Base-by-base conservation (phyloP, 2,888 invertebrate genomes). In the Euphydryas editha region DNA sequence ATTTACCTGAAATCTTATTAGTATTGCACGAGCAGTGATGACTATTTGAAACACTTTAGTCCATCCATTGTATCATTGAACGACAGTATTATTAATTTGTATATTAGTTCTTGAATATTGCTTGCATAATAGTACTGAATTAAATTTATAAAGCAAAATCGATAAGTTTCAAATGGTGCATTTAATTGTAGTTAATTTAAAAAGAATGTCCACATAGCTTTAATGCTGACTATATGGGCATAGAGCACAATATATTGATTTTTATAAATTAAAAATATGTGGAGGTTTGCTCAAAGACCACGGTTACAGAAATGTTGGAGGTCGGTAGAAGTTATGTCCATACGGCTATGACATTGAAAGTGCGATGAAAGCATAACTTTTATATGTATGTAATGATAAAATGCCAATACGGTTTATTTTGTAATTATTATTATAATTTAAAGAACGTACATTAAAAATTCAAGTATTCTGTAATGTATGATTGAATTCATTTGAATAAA, bases 401-500 rank as follows among this genome's bases (percentile, higher is more conserved):
- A 84, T 80, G 83, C 87, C 86, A 83, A 81, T 90, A 90, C 88
- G 89, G 85, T 83, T 91, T 88, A 90, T 90, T 91, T 92, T 92
- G 88, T 92, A 92, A 91, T 90, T 88, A 90, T 90, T 88, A 90
- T 88, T 84, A 87, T 90, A 87, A 90, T 90, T 92, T 90, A 89
- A 91, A 88, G 81, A 90, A 88, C 85, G 78, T 90, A 90, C 87
- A 88, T 87, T 85, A 84, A 87, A 87, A 87, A 85, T 87, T 82
- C 85, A 90, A 89, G 87, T 88, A 90, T 90, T 88, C 88, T 86
- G 86, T 90, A 88, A 88, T 89, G 90, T 91, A 92, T 89, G 87
- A 91, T 90, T 91, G 84, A 90, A 90, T 93, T 93, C 84, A 92
- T 93, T 93, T 93, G 86, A 93, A 92, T 92, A 93, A 93, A 92